Base-by-base conservation (phyloP, 2,113 vertebrate genomes). In the Ellobius talpinus region DNA sequence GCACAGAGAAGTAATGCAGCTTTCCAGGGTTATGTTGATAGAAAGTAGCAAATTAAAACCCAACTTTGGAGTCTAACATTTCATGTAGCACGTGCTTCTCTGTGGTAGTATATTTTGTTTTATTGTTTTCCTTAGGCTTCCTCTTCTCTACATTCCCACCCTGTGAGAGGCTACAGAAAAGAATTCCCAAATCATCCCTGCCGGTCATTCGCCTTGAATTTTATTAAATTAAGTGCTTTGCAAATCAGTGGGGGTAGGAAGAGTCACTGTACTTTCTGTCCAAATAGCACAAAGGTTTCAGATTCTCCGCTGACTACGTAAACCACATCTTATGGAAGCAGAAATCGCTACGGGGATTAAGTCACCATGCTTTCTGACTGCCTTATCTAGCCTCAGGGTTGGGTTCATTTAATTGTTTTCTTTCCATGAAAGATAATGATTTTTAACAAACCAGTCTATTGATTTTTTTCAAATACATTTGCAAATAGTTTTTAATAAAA, bases 391-490 rank as follows among this genome's bases (percentile, higher is more conserved):
- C 66, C 39, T 33, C 33, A 5, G 66, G 19, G n/a, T 31, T 77
- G 14, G 47, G 45, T 63, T 85, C 24, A 10, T 1, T 17, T 6
- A 36, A 72, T 58, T 73, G 47, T 50, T 74, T 73, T 65, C 19
- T 78, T 91, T 91, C 61, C 77, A 73, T 88, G 58, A 78, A 90
- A 82, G 33, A 12, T 4, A 6, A 87, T 96, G 74, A 84, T 84
- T 82, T 90, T 52, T 74, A 78, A 84, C 45, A 26, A 70, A 87
- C 12, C 12, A 45, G 42, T 26, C 7, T 21, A 63, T 39, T 65
- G 9, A 74, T 39, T 65, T 52, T 74, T 96, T 88, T 79, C 70
- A 91, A 63, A 86, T 42, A 52, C 73, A 82, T 65, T 16, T 23
- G 45, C 45, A 81, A n/a, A 76, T 61, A 36, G 92, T 61, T 72